Percentiles rank a stretch among this genome's conserved stretches.
phyloP scores from a whole-genome alignment of 2,113 vertebrate genomes.

The Panthera leo region DNA sequence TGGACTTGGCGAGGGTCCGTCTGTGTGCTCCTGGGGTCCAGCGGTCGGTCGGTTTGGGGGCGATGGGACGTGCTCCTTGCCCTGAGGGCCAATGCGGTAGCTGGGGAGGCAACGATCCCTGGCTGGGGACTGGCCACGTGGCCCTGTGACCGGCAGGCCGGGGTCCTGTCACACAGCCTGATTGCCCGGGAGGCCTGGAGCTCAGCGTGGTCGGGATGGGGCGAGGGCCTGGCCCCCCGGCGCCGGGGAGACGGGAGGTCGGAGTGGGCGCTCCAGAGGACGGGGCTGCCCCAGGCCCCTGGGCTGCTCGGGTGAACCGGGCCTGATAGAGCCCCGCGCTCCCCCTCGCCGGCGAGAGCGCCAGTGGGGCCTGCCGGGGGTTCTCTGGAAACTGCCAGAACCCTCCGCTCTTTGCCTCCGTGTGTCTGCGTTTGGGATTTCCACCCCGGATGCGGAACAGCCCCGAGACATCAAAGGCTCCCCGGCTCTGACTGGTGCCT shows the following conservation, averaged over 20 bases:
- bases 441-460: rapidly evolving
- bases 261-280: neutral
- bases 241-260: neutral
- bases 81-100: neutral
- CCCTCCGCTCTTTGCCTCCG: rapidly evolving
- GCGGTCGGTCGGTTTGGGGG: neutral
- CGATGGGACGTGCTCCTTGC: neutral
- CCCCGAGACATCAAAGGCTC: neutral
- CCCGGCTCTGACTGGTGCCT: neutral
- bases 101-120: neutral
- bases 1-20: neutral
- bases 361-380: neutral
- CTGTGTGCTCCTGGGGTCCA: neutral
- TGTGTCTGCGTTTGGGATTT: neutral
- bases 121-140: neutral
- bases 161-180: neutral
- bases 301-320: neutral
- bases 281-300: rapidly evolving
- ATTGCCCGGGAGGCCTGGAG: neutral
- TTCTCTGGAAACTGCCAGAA: neutral
- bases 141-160: neutral
- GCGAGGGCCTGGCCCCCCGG: neutral
- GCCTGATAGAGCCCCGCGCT: neutral
- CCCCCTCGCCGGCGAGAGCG: rapidly evolving
- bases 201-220: neutral